phyloP scores from a whole-genome alignment of 2,888 invertebrate species.

The Callyntrura guangdongensis region DNA sequence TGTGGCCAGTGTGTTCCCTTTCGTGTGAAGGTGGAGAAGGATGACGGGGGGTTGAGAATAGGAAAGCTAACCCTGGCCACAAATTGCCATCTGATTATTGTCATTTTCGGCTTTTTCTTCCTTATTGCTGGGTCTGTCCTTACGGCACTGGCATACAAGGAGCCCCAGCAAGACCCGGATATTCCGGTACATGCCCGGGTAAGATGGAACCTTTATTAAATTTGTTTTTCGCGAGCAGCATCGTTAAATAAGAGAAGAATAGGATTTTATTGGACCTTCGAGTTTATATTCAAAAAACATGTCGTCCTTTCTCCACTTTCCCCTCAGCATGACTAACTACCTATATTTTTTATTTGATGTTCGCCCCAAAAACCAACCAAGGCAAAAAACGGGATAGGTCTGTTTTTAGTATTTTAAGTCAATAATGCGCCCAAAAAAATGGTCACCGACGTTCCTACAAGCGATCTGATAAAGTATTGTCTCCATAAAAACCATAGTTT shows the following conservation, averaged over 20 bases:
- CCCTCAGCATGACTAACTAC: no score
- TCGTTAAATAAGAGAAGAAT: no score
- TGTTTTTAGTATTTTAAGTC: no score
- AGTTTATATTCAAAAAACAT: no score
- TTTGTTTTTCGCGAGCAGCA: not conserved
- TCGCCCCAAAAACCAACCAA: no score
- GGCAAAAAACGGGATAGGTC: no score
- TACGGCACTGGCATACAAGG: constrained; percentile 82
- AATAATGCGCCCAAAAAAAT: not conserved
- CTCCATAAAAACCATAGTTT: not conserved
- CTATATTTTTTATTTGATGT: no score
- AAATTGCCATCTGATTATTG: constrained; percentile 82
- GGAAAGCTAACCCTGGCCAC: constrained; percentile 82
- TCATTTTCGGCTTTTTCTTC: constrained; percentile 84
- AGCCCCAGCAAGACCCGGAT: constrained; percentile 69
- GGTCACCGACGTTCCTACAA: not conserved
- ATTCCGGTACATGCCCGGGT: constrained; percentile 51
- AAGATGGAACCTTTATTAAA: constrained; percentile 25
- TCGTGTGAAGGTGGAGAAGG: constrained; percentile 82
- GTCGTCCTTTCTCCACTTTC: no score
- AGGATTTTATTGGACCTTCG: no score
- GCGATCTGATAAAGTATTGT: constrained; percentile 16
- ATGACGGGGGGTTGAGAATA: constrained; percentile 82
- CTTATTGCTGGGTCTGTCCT: constrained; percentile 83
- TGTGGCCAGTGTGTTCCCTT: constrained; percentile 81